Conservation (phyloP, 2,888 invertebrate genomes). For the Bombylius major region DNA sequence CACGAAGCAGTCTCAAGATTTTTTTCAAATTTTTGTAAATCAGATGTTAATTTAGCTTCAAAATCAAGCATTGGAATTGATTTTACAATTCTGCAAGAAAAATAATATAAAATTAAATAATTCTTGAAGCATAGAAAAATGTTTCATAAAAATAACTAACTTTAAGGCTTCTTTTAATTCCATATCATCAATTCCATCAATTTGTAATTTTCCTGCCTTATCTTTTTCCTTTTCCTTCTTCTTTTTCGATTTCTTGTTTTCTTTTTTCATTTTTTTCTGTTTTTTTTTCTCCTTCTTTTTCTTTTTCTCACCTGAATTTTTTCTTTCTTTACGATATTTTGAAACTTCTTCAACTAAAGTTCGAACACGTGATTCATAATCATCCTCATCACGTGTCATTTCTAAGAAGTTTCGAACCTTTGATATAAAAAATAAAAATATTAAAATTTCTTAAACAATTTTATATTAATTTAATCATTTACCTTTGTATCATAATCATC, state of each 20-base stretch:
- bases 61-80: constrained; percentile 56
- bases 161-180: constrained; percentile 56
- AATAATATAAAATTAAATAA: constrained; percentile 1
- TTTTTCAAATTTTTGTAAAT: constrained; percentile 25
- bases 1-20: constrained; percentile 24
- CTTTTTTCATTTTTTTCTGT: constrained; percentile 38
- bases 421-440: background rate
- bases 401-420: constrained; percentile 60
- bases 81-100: constrained; percentile 43
- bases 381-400: constrained; percentile 70
- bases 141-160: constrained; percentile 31
- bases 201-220: constrained; percentile 42
- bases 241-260: constrained; percentile 37
- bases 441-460: too few species aligned
- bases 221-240: constrained; percentile 53
- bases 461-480: background rate
- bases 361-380: constrained; percentile 77
- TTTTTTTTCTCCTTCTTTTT: constrained; percentile 39
- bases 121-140: background rate
- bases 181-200: constrained; percentile 49
- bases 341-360: constrained; percentile 73
- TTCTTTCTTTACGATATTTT: constrained; percentile 61
- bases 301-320: constrained; percentile 43
- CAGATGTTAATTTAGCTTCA: constrained; percentile 22
- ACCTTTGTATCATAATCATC: constrained; percentile 54